Evolutionary conservation across 2,113 vertebrate species (phyloP).

Genomic region (Myrmecobius fasciatus): DNA sequence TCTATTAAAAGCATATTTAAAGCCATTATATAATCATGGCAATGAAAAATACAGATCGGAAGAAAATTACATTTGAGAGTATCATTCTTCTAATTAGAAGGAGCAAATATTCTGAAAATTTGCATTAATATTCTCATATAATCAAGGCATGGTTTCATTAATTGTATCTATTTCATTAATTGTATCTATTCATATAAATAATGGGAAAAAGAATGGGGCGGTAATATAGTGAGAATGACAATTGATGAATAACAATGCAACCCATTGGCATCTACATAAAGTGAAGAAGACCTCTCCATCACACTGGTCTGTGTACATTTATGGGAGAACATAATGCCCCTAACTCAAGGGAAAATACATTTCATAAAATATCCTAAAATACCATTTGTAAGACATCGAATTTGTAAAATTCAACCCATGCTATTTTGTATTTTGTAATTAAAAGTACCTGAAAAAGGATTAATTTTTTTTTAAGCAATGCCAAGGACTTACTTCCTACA

Average conservation of each 20-base stretch:
- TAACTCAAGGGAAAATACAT: neutral
- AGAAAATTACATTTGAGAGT: neutral
- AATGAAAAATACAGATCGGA: neutral
- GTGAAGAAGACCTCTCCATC: neutral
- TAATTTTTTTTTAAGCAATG: neutral
- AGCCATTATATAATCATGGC: neutral
- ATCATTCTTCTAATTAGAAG: neutral
- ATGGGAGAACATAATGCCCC: neutral
- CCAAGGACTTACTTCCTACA: constrained; percentile 85
- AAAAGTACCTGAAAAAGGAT: constrained; percentile 24
- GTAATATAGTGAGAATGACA: neutral
- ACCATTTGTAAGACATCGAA: neutral
- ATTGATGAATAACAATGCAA: neutral
- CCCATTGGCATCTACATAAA: neutral
- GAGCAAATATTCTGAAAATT: neutral
- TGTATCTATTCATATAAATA: too few species aligned
- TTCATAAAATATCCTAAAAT: neutral
- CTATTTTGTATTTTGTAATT: neutral
- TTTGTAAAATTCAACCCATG: neutral
- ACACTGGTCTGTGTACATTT: neutral
- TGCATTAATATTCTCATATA: neutral
- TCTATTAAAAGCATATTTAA: neutral
- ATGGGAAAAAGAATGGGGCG: neutral
- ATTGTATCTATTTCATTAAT: neutral
- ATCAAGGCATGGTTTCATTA: neutral